Conservation (phyloP, 2,888 invertebrate genomes). For the Mongoloraphidia duomilia region DNA sequence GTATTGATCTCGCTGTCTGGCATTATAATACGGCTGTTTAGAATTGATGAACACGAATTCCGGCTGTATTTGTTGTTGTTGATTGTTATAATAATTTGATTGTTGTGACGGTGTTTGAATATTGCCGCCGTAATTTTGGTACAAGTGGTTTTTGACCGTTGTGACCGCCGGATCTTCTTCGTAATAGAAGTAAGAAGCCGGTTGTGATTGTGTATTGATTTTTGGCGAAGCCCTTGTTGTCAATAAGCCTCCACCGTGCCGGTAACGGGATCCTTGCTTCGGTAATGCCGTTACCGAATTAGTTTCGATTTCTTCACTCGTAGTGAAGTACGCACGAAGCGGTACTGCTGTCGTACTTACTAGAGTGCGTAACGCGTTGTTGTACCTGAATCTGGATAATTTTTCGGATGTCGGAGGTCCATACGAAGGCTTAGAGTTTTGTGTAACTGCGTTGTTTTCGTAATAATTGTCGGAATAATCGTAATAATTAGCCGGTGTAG, state of each 20-base stretch:
- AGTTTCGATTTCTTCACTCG: constrained; percentile 36
- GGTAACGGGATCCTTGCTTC: constrained; percentile 9
- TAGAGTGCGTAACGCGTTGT: constrained; percentile 25
- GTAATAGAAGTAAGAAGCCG: constrained; percentile 51
- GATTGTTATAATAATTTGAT: constrained; percentile 10
- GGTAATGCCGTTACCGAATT: constrained; percentile 32
- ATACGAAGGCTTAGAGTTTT: constrained; percentile 37
- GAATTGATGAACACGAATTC: not conserved
- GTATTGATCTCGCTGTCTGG: constrained; percentile 14
- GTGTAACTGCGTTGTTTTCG: constrained; percentile 31
- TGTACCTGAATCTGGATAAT: not conserved
- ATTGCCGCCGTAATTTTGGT: constrained; percentile 11
- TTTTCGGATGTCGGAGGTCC: constrained; percentile 26
- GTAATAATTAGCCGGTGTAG: constrained; percentile 1
- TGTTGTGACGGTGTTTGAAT: constrained; percentile 13
- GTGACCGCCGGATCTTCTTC: constrained; percentile 33
- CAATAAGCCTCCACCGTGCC: constrained; percentile 22
- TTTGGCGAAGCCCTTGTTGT: constrained; percentile 14
- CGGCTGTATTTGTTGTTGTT: constrained; percentile 6
- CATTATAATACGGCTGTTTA: constrained; percentile 23
- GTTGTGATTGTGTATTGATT: constrained; percentile 31
- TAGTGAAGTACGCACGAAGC: constrained; percentile 42
- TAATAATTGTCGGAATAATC: constrained; percentile 17
- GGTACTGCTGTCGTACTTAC: constrained; percentile 47
- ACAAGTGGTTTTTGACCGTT: constrained; percentile 12